These are phyloP conservation scores for Agrochola macilenta DNA, from an alignment of 2,888 invertebrate genomes.

Conservation along the genomic window DNA sequence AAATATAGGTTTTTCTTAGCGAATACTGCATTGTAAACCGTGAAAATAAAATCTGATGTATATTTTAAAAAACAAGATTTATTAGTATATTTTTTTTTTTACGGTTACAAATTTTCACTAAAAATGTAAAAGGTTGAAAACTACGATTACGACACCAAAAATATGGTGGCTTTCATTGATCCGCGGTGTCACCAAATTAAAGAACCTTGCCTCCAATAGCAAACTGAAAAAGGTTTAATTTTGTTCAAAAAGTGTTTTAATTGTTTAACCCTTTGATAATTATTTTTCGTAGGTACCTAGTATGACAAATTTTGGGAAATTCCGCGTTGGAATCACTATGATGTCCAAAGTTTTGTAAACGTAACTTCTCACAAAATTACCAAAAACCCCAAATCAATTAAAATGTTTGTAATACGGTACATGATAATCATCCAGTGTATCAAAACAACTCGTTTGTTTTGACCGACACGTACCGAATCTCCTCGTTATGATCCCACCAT, in stretches of 20 bases:
- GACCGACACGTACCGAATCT: constrained; percentile 14
- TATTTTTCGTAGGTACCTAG: background rate
- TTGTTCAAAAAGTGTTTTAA: background rate
- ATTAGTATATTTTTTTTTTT: no score
- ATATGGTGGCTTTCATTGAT: background rate
- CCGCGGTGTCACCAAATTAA: background rate
- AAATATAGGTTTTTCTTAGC: no score
- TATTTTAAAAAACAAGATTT: no score
- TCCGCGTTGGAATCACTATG: background rate
- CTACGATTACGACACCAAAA: background rate
- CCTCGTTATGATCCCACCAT: constrained; percentile 37
- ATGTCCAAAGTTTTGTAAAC: background rate
- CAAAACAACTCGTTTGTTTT: constrained; percentile 30
- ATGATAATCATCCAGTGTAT: background rate
- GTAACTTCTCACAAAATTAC: background rate
- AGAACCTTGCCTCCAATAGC: background rate
- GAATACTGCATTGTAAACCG: no score
- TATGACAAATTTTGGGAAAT: background rate
- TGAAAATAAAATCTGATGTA: no score
- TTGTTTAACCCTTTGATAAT: background rate
- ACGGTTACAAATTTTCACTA: no score
- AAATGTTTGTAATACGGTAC: constrained; percentile 18
- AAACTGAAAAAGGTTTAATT: background rate
- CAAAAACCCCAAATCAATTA: background rate
- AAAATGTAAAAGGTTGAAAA: no score